These are phyloP conservation scores for Mycteria americana DNA, from an alignment of 2,797 vertebrate species.

Conservation along the genomic window DNA sequence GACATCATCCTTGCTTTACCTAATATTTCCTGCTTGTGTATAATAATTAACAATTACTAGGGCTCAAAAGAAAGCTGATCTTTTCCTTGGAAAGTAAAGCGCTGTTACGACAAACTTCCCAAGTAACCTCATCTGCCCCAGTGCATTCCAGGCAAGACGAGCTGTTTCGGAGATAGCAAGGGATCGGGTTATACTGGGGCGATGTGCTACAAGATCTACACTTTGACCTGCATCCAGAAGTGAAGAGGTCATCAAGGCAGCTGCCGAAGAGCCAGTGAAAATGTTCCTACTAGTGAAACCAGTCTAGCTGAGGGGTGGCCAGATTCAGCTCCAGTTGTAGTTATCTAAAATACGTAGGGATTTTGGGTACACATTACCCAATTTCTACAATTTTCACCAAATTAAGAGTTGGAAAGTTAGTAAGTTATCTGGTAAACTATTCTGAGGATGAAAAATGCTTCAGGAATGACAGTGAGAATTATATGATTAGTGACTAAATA, in stretches of 20 bases:
- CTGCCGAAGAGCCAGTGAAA: not conserved
- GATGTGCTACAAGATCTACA: not conserved
- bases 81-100: not conserved
- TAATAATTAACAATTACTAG: not conserved
- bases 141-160: not conserved
- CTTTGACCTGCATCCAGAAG: not conserved
- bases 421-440: not conserved
- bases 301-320: not conserved
- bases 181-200: not conserved
- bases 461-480: not conserved
- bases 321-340: not conserved
- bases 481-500: not conserved
- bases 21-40: not conserved
- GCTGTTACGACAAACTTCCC: not conserved
- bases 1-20: not conserved
- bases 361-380: not conserved
- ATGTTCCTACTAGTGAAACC: not conserved
- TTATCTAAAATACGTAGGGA: not conserved
- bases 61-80: not conserved
- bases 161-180: not conserved
- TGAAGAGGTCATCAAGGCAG: not conserved
- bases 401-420: not conserved
- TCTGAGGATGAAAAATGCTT: not conserved
- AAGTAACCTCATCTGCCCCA: not conserved
- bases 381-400: not conserved